phyloP scores from a whole-genome alignment of 2,113 vertebrate genomes.

The Heteronetta atricapilla region DNA sequence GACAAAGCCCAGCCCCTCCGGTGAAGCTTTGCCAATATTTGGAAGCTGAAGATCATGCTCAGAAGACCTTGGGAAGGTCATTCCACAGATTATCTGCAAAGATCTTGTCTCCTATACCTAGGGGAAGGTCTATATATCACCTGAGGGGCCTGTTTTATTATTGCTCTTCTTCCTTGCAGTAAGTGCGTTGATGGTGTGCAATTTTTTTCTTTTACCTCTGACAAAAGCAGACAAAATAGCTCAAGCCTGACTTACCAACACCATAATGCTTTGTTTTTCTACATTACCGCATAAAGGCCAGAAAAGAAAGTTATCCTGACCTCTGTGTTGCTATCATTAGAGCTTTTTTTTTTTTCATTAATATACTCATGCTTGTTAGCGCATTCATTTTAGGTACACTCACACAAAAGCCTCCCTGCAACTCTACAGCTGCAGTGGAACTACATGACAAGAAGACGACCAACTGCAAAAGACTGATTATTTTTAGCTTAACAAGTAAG shows the following conservation, averaged over 20 bases:
- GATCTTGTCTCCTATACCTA: neutral
- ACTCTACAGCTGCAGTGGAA: neutral
- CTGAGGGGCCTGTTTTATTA: neutral
- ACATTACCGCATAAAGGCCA: neutral
- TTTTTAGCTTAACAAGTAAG: constrained; percentile 17
- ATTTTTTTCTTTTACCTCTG: neutral
- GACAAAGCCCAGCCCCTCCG: neutral
- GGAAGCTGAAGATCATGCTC: neutral
- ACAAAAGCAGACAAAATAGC: rapidly evolving
- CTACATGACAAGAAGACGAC: neutral
- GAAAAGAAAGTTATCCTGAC: neutral
- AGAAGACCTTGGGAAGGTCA: neutral
- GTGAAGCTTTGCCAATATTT: neutral
- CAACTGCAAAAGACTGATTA: neutral
- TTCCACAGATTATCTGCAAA: neutral
- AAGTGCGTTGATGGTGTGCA: neutral
- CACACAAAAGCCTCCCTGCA: neutral
- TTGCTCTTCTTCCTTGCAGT: neutral
- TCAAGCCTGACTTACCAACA: neutral
- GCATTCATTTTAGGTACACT: neutral
- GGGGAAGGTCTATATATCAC: neutral
- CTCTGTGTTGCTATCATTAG: neutral
- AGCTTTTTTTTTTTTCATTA: neutral
- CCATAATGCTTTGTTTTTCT: neutral
- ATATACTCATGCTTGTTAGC: neutral